Base-by-base conservation (phyloP, 2,888 invertebrate genomes). In the Drosophila meridionalis region DNA sequence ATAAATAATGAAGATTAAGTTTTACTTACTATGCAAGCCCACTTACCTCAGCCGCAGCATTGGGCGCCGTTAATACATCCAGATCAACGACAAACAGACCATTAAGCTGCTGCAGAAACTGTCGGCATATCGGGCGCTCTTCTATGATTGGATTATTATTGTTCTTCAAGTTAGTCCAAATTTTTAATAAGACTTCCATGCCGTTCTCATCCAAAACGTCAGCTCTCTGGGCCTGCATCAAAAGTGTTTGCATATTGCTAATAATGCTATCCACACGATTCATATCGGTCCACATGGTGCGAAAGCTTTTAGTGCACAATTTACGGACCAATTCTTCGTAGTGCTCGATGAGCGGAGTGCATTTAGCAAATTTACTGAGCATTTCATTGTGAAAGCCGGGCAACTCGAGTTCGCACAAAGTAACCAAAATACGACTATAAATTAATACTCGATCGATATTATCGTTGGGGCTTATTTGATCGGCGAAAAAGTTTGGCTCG, bases 291-390 rank as follows among this genome's bases (percentile, higher is more conserved):
- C 87, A 89, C 72, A 84, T 70, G n/a, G 75, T 69, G 48, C 77
- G 83, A 38, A 61, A 93, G 1, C 93, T 87, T 65, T 93, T 93
- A 72, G 91, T 93, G 70, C 93, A 94, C 36, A 91, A 57, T 62
- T 87, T 90, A 2, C 78, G 77, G 34, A 81, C 71, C 20, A 90
- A 50, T 32, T 83, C 69, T 28, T 78, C 76, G 26, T 82, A 77
- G 57, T 90, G 81, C 2, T 78, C 68, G 5, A 86, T 65, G 14
- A 91, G 78, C 8, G 73, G 68, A 5, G 62, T 62, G 48, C 89
- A 80, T 7, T 47, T 40, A 0, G 73, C 78, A 42, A 91, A 74
- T 7, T 66, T 71, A 32, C 68, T 50, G 2, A 91, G 63, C 4
- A 86, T 55, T 26, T 86, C 81, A 0, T 59, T 52, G 20, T 87